phyloP scores from a whole-genome alignment of 64 coral and sea anemone genomes.

The Acropora tenuis region DNA sequence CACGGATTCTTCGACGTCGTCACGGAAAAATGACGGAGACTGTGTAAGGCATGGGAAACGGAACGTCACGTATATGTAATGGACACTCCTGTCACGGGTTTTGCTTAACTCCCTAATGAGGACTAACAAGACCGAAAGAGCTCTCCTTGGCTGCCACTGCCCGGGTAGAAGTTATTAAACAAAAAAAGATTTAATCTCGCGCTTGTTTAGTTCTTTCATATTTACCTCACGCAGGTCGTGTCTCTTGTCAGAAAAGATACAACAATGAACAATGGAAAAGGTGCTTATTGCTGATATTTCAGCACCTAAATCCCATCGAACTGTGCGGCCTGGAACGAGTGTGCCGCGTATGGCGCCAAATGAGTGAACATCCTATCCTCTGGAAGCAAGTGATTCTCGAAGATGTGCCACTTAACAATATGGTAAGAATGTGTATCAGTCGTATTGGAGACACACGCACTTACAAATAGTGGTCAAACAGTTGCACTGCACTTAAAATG shows the following conservation, averaged over 20 bases:
- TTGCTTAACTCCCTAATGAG: too few species aligned
- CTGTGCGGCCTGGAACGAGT: conserved; percentile 81
- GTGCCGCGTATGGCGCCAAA: conserved; percentile 78
- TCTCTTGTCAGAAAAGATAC: background rate
- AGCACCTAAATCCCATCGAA: conserved; percentile 74
- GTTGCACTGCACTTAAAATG: too few species aligned
- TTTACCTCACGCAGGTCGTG: conserved; percentile 1
- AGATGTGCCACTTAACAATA: conserved; percentile 67
- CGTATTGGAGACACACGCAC: background rate
- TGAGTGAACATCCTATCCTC: conserved; percentile 74
- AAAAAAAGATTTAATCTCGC: too few species aligned
- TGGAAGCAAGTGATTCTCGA: conserved; percentile 71
- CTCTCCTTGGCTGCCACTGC: too few species aligned
- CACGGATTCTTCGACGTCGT: too few species aligned
- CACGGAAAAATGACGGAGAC: too few species aligned
- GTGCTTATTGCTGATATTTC: conserved; percentile 65
- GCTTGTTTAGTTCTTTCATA: too few species aligned
- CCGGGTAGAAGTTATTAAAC: too few species aligned
- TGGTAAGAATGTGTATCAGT: conserved; percentile 43
- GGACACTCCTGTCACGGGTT: too few species aligned
- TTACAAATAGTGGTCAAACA: background rate
- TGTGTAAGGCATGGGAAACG: too few species aligned
- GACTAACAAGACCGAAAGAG: too few species aligned
- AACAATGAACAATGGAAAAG: background rate
- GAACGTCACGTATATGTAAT: too few species aligned